Conservation (phyloP, 2,888 invertebrate genomes). For the Craniophora ligustri region DNA sequence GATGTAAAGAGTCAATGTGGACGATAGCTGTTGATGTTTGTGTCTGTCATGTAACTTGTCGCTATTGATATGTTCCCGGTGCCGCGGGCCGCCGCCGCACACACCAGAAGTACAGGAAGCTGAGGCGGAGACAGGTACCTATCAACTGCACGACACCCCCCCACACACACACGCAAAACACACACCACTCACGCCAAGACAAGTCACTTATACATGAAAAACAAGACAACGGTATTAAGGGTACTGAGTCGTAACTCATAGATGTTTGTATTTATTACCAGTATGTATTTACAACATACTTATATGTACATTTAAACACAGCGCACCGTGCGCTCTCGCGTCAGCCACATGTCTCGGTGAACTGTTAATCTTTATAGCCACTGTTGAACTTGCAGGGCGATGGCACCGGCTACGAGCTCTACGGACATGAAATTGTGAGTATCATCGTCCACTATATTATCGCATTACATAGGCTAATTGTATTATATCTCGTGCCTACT, state of each 20-base stretch:
- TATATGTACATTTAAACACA: no score
- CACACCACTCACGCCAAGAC: no score
- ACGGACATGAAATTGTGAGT: slow-evolving; percentile 92
- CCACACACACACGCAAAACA: neutral
- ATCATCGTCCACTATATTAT: no score
- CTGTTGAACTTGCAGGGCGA: slow-evolving; percentile 92
- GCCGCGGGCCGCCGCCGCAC: slow-evolving; percentile 59
- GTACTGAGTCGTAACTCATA: no score
- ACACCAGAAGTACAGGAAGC: slow-evolving; percentile 94
- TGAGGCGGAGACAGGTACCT: slow-evolving; percentile 93
- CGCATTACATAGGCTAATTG: neutral
- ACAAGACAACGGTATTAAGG: no score
- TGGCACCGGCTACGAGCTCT: slow-evolving; percentile 92
- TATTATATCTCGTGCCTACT: neutral
- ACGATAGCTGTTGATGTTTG: neutral
- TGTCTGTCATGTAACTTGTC: slow-evolving; percentile 51
- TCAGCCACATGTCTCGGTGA: slow-evolving; percentile 36
- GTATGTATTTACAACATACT: no score
- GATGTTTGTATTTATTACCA: no score
- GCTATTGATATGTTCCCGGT: slow-evolving; percentile 54
- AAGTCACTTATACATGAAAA: no score
- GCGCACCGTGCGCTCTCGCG: no score
- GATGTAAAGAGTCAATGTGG: neutral
- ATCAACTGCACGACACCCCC: slow-evolving; percentile 65
- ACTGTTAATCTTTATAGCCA: slow-evolving; percentile 86